Base-by-base conservation (phyloP, 92 coral and sea anemone species). In the Anthopleura xanthogrammica region DNA sequence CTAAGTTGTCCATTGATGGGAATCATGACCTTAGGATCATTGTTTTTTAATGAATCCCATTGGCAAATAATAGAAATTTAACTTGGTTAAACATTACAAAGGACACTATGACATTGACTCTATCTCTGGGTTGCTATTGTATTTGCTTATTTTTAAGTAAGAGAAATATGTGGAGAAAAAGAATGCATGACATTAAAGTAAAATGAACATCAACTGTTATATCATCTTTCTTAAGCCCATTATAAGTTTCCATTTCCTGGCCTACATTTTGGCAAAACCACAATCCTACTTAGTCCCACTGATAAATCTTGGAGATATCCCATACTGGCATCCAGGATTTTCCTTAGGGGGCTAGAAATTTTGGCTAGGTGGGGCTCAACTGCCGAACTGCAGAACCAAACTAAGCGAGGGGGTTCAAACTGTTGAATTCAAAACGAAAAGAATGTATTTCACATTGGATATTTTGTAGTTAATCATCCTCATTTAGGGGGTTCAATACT, bases 181-280 rank as follows among this genome's bases (percentile, higher is more conserved):
- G 66, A 60, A 79, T 79, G 82, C 82, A 79, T 58, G 82, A 60
- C 50, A 57, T 79, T 79, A 60, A 79, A 79, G 52, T 54, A 56
- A 36, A 77, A 75, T 41, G 16, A 50, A 11, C 29, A n/a, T 9
- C 17, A 68, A 62, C 7, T 62, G 70, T 11, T 62, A 54, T 54
- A 54, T 54, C 58, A 54, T 54, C 58, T 54, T 54, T 54, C 58
- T 54, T 54, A 54, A 29, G 36, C 36, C 36, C 36, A 29, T 29
- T 29, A 29, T 29, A 29, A 29, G 0, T 43, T 43, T 46, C 3
- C 7, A 46, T 46, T 46, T 46, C 5, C 50, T 46, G 50, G 50
- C 9, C 6, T 16, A 5, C 12, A 58, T 58, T 3, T 58, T 14
- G 64, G 64, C 19, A 58, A 58, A 13, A 57, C n/a, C 19, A 14